Percentiles rank a stretch among this genome's conserved stretches.
Conservation (phyloP, 1,140 invertebrate species). For the Drosophila busckii region DNA sequence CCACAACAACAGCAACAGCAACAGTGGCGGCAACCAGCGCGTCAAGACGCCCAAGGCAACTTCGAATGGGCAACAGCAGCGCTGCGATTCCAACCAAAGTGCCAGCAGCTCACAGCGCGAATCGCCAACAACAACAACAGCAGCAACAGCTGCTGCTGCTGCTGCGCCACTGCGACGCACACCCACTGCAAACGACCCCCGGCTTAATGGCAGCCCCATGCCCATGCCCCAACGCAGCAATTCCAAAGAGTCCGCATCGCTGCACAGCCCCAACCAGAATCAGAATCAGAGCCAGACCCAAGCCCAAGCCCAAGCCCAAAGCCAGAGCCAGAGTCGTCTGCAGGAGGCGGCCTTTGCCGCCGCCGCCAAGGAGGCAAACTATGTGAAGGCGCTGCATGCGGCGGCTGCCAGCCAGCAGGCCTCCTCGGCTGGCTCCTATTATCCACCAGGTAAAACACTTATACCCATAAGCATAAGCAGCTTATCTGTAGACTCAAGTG, state of each 20-base stretch:
- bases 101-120: slow-evolving; percentile 75
- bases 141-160: neutral
- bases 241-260: slow-evolving; percentile 70
- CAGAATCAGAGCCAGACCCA: slow-evolving; percentile 40
- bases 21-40: slow-evolving; percentile 42
- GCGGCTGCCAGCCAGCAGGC: slow-evolving; percentile 80
- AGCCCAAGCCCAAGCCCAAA: slow-evolving; percentile 29
- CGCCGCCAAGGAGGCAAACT: slow-evolving; percentile 72
- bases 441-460: slow-evolving; percentile 61
- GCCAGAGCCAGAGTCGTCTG: slow-evolving; percentile 48
- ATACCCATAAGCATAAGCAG: no score
- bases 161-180: slow-evolving; percentile 41
- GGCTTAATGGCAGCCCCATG: slow-evolving; percentile 64
- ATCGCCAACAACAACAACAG: slow-evolving; percentile 46
- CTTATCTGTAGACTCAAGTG: no score
- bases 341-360: slow-evolving; percentile 64
- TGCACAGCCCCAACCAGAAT: slow-evolving; percentile 54
- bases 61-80: slow-evolving; percentile 34
- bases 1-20: slow-evolving; percentile 42
- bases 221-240: slow-evolving; percentile 56
- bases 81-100: slow-evolving; percentile 78
- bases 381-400: slow-evolving; percentile 79
- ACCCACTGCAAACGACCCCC: slow-evolving; percentile 39
- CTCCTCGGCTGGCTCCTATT: slow-evolving; percentile 79
- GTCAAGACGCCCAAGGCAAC: slow-evolving; percentile 63